Conservation (phyloP, 2,113 vertebrate species). For the Caranx melampygus region DNA sequence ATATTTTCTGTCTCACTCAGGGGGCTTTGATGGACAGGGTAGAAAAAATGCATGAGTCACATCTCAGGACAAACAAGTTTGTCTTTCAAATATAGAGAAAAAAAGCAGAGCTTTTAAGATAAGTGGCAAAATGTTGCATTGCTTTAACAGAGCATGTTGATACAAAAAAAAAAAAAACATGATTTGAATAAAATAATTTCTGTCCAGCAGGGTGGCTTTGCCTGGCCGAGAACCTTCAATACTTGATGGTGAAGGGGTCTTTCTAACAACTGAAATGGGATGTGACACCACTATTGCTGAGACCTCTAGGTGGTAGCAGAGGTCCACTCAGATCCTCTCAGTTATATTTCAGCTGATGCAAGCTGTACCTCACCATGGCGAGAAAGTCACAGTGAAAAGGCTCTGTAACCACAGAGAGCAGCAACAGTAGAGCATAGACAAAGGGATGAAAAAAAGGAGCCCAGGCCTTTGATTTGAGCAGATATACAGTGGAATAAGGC, state of each 20-base stretch:
- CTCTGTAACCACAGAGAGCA: conserved; percentile 57
- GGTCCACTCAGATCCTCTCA: conserved; percentile 64
- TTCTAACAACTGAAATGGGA: conserved; percentile 14
- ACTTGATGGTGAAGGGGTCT: conserved; percentile 1
- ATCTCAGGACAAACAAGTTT: conserved; percentile 1
- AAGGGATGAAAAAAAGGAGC: conserved; percentile 61
- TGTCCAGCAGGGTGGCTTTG: not conserved
- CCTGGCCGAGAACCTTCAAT: not conserved
- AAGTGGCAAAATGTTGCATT: not conserved
- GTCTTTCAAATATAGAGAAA: conserved; percentile 9
- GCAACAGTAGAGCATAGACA: conserved; percentile 57
- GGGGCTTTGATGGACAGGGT: conserved; percentile 37
- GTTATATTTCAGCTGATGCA: not conserved
- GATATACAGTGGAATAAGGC: conserved; percentile 58
- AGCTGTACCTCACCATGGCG: conserved; percentile 43
- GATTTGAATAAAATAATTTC: not conserved
- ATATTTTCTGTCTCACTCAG: conserved; percentile 25
- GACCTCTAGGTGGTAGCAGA: conserved; percentile 84
- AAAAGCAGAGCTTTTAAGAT: not conserved
- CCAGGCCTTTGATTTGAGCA: conserved; percentile 67
- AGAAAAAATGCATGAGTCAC: conserved; percentile 23
- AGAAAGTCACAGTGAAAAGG: conserved; percentile 49
- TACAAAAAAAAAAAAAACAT: not conserved
- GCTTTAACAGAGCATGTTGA: not conserved
- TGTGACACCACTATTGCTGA: not conserved